Evolutionary conservation across 2,888 invertebrate genomes (phyloP), one percentile per base, ranked within the genome.

Genomic region (Hirtodrosophila duncani): DNA sequence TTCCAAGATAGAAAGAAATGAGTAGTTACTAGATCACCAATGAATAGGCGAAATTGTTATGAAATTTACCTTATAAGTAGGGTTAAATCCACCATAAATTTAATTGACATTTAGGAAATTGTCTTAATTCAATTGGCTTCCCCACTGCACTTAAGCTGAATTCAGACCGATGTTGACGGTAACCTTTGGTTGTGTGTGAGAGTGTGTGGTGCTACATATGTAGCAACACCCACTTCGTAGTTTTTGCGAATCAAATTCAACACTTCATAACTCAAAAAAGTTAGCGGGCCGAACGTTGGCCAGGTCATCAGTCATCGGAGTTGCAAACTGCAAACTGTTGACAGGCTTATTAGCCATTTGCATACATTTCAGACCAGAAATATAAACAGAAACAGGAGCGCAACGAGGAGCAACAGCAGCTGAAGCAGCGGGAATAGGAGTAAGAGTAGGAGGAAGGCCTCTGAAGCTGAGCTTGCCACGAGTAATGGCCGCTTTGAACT

Each of bases 401-500:
- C 8, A 16, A 46, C 27, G 29, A 26, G 21, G 30, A 37, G 30
- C 23, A 17, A 14, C 18, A 27, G 53, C n/a, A 23, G n/a, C 23
- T 20, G 21, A 11, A 10, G 17, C 21, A 30, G 21, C 20, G 21
- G 24, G 18, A 45, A 33, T 52, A 18, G 50, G 24, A 24, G 24
- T 24, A 9, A 3, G 24, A 26, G 24, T 26, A 6, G 0, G 9
- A 10, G 24, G 24, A 10, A 9, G 5, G 24, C 24, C 24, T 10
- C 5, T 10, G 24, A 51, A 13, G 9, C 14, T n/a, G n/a, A n/a
- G n/a, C 42, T 63, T 48, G 48, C 49, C 50, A 69, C 62, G 75
- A 83, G 81, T 83, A 81, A 84, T 84, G 79, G 81, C 63, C 74
- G 81, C 81, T 83, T 84, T 83, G 83, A 83, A 83, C 83, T 83